A percentile compares a stretch with the other conserved stretches of the same genome.
Evolutionary conservation across 2,888 invertebrate species (phyloP).

Genomic region (Macrophya annulata): DNA sequence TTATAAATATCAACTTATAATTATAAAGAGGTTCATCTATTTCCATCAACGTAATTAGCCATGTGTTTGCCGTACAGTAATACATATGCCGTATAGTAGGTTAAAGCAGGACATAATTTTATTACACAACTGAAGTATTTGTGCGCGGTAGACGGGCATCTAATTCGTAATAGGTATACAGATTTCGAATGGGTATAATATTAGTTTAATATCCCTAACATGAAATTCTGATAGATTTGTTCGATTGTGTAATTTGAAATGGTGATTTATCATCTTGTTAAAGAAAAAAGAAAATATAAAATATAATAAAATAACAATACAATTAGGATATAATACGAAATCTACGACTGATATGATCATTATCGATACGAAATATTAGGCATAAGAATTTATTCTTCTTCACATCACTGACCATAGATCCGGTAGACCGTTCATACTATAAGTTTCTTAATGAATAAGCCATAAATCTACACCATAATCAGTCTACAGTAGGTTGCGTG

Average conservation of each 20-base stretch:
- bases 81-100: too few relatives aligned
- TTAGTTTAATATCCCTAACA: constrained; percentile 29
- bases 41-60: not conserved
- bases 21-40: not conserved
- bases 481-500: constrained; percentile 67
- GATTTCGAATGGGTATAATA: not conserved
- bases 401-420: constrained; percentile 58
- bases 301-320: constrained; percentile 23
- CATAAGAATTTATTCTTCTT: constrained; percentile 54
- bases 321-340: constrained; percentile 18
- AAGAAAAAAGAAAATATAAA: too few relatives aligned
- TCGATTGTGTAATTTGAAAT: constrained; percentile 11
- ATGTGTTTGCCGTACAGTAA: not conserved
- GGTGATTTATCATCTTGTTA: constrained; percentile 40
- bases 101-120: not conserved
- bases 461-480: constrained; percentile 70
- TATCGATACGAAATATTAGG: constrained; percentile 64
- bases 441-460: constrained; percentile 68
- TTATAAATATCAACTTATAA: not conserved
- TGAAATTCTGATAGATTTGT: constrained; percentile 26
- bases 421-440: constrained; percentile 58
- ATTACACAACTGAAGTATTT: not conserved
- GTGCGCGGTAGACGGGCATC: not conserved
- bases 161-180: constrained; percentile 1
- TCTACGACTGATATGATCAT: constrained; percentile 43